Evolutionary conservation across 2,797 vertebrate genomes (phyloP).

Genomic region (Sebastolobus altivelis): DNA sequence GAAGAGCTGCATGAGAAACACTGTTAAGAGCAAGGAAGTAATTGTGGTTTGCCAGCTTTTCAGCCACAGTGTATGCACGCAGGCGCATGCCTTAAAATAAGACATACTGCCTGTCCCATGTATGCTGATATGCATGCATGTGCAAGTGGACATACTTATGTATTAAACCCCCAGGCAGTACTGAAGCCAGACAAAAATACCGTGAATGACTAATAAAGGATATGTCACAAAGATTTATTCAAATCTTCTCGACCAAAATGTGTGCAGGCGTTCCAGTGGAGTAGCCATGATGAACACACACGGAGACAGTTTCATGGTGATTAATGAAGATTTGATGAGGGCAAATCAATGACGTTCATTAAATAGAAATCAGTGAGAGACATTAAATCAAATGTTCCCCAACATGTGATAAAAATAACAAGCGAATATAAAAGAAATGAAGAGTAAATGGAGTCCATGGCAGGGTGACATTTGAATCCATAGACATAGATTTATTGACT

Average conservation of each 20-base stretch:
- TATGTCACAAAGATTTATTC: slow-evolving; percentile 25
- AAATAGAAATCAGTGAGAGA: slow-evolving; percentile 67
- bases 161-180: slow-evolving; percentile 34
- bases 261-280: slow-evolving; percentile 36
- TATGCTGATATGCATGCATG: slow-evolving; percentile 33
- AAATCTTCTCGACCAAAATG: slow-evolving; percentile 39
- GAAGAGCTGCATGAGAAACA: slow-evolving; percentile 53
- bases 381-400: slow-evolving; percentile 55
- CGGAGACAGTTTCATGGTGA: slow-evolving; percentile 59
- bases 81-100: slow-evolving; percentile 17
- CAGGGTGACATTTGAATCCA: slow-evolving; percentile 56
- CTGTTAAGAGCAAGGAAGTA: slow-evolving; percentile 34
- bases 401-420: slow-evolving; percentile 62
- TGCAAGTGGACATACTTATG: slow-evolving; percentile 30
- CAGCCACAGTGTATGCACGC: slow-evolving; percentile 3
- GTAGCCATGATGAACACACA: slow-evolving; percentile 39
- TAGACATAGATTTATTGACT: slow-evolving; percentile 57
- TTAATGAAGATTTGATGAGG: slow-evolving; percentile 74
- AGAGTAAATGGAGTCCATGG: slow-evolving; percentile 52
- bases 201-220: slow-evolving; percentile 47
- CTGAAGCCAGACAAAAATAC: slow-evolving; percentile 4
- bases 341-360: slow-evolving; percentile 76
- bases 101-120: not conserved
- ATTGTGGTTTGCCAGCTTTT: slow-evolving; percentile 52
- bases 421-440: slow-evolving; percentile 61